Evolutionary conservation across 1,140 invertebrate species (phyloP), one percentile per base, ranked within the genome.

Genomic region (Aphelenchoides avenae): DNA sequence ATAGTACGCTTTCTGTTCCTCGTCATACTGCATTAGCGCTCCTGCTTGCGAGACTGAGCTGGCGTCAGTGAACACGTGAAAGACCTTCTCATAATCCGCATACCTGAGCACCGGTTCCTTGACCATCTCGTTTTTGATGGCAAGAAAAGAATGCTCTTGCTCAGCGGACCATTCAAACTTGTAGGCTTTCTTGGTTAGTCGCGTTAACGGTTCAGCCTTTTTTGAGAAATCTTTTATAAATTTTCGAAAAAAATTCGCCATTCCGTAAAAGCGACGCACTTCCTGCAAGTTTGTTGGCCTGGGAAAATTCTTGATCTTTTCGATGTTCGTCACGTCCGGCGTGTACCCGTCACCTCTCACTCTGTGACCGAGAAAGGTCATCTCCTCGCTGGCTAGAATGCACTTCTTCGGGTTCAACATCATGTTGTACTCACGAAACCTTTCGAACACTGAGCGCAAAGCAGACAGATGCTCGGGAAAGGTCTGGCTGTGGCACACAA

Each of bases 301-400:
- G 13, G 68, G 74, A 55, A 70, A 75, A 9, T 73, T 43, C 24
- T 52, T 44, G 13, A 78, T 57, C 6, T 63, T 62, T 36, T 68
- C 46, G 20, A 65, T 59, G 40, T 78, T 77, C 1, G 66, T 56
- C 6, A 57, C 61, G 42, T 70, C 59, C 9, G 68, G 34, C n/a
- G 48, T 44, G 31, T 71, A 61, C 3, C 73, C 73, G 18, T 76
- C 26, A 3, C 26, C 24, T n/a, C 49, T 52, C 7, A 78, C 58
- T 11, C 52, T 57, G 36, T 77, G 61, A 1, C 76, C 73, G 9
- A 76, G 20, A 54, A 64, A 75, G 5, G 57, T 58, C 11, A 77
- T 60, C 13, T 27, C 37, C 5, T 34, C 22, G 1, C 24, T n/a
- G 1, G 41, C 55, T 24, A 69, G 66, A 26, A 57, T 53, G 5